A percentile compares a stretch with the other conserved stretches of the same genome.
These are phyloP conservation scores for Melipona bicolor DNA, from an alignment of 2,888 invertebrate species.

Conservation along the genomic window DNA sequence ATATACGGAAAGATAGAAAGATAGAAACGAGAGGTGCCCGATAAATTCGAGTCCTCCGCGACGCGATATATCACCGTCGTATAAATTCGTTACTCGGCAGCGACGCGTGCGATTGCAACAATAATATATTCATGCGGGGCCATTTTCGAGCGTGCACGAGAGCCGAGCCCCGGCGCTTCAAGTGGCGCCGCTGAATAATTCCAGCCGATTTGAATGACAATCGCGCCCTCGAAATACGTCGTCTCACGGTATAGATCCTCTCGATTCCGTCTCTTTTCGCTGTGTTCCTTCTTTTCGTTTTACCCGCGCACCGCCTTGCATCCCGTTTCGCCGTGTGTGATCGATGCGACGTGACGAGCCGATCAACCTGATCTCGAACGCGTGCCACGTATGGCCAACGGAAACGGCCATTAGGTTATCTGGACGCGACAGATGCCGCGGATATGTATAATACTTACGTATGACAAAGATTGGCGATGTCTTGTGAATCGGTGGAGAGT, in stretches of 20 bases:
- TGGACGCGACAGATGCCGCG: not conserved
- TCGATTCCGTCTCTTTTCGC: not conserved
- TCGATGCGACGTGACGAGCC: slow-evolving; percentile 23
- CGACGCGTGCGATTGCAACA: slow-evolving; percentile 40
- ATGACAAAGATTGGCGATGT: not conserved
- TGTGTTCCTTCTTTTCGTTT: not conserved
- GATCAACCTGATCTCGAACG: slow-evolving; percentile 17
- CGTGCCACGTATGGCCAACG: slow-evolving; percentile 20
- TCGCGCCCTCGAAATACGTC: slow-evolving; percentile 42
- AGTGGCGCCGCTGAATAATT: slow-evolving; percentile 63
- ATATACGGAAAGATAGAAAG: not conserved
- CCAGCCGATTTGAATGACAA: slow-evolving; percentile 61
- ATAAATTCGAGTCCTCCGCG: slow-evolving; percentile 31
- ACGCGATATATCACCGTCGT: slow-evolving; percentile 28
- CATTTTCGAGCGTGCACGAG: slow-evolving; percentile 44
- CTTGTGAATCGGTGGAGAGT: too few relatives aligned
- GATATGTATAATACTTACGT: not conserved
- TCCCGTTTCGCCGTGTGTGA: not conserved
- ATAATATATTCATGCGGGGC: slow-evolving; percentile 59
- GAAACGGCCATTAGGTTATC: slow-evolving; percentile 2
- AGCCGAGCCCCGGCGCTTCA: slow-evolving; percentile 32
- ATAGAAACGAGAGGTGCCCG: slow-evolving; percentile 7
- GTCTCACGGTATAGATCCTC: slow-evolving; percentile 12
- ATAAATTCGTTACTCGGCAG: slow-evolving; percentile 59
- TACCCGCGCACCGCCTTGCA: not conserved